These are phyloP conservation scores for Spilogale gracilis DNA, from an alignment of 2,113 vertebrate species.

Conservation along the genomic window DNA sequence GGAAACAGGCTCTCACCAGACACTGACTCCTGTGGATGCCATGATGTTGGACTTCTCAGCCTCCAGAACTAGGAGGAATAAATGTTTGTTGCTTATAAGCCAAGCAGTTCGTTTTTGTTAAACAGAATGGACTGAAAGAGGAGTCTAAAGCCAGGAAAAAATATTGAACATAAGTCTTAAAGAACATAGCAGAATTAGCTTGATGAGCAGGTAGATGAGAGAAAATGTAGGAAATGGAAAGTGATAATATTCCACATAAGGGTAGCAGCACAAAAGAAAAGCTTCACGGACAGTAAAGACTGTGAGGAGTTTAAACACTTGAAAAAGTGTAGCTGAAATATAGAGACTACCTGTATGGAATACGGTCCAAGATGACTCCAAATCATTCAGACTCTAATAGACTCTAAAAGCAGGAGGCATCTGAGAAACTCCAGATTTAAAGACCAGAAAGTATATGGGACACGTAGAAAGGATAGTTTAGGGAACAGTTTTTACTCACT, in stretches of 20 bases:
- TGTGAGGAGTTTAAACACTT: background rate
- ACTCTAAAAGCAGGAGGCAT: background rate
- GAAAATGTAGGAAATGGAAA: background rate
- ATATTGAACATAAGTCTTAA: background rate
- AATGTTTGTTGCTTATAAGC: background rate
- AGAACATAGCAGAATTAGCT: background rate
- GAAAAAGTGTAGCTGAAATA: background rate
- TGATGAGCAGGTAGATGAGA: background rate
- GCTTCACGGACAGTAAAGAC: background rate
- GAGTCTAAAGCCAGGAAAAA: background rate
- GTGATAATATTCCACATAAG: background rate
- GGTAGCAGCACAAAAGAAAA: background rate
- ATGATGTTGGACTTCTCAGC: background rate
- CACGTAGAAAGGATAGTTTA: background rate
- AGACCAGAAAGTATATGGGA: background rate
- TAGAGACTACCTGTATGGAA: background rate
- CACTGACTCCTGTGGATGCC: background rate
- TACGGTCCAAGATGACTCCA: background rate
- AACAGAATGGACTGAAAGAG: background rate
- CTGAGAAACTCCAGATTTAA: background rate
- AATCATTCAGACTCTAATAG: background rate
- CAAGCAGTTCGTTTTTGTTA: background rate
- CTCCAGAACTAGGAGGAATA: background rate
- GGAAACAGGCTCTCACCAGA: background rate
- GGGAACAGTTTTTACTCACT: background rate